Evolutionary conservation across 2,888 invertebrate species (phyloP).

Genomic region (Piscicola geometra): DNA sequence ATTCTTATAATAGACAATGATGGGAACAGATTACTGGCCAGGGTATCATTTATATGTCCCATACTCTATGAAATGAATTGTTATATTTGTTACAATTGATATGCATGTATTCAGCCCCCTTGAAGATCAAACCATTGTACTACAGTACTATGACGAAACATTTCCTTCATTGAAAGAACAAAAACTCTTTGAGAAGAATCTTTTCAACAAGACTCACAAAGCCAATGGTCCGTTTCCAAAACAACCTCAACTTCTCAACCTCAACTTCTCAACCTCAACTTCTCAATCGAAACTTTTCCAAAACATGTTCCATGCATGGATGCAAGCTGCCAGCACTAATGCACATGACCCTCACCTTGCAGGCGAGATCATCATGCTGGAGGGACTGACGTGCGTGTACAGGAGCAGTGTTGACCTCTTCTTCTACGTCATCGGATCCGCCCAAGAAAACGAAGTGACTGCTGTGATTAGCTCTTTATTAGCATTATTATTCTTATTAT

Average conservation of each 20-base stretch:
- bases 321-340: too few species aligned
- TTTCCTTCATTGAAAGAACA: slow-evolving; percentile 89
- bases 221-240: slow-evolving; percentile 66
- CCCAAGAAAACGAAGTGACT: slow-evolving; percentile 84
- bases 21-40: slow-evolving; percentile 89
- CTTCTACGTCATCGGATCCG: slow-evolving; percentile 97
- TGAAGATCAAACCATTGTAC: too few species aligned
- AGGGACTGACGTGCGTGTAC: slow-evolving; percentile 94
- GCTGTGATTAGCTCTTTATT: too few species aligned
- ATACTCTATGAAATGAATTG: neutral
- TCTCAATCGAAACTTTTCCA: too few species aligned
- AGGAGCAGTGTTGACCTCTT: slow-evolving; percentile 95
- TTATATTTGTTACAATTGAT: neutral
- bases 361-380: slow-evolving; percentile 97
- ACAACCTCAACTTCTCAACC: neutral
- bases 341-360: too few species aligned
- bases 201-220: slow-evolving; percentile 93
- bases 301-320: too few species aligned
- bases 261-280: too few species aligned
- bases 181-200: slow-evolving; percentile 91
- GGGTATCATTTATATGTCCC: slow-evolving; percentile 57
- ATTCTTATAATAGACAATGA: slow-evolving; percentile 96
- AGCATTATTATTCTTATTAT: too few species aligned
- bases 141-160: slow-evolving; percentile 79
- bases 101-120: neutral